Evolutionary conservation across 1,140 invertebrate species (phyloP).

Genomic region (Amphibalanus amphitrite): DNA sequence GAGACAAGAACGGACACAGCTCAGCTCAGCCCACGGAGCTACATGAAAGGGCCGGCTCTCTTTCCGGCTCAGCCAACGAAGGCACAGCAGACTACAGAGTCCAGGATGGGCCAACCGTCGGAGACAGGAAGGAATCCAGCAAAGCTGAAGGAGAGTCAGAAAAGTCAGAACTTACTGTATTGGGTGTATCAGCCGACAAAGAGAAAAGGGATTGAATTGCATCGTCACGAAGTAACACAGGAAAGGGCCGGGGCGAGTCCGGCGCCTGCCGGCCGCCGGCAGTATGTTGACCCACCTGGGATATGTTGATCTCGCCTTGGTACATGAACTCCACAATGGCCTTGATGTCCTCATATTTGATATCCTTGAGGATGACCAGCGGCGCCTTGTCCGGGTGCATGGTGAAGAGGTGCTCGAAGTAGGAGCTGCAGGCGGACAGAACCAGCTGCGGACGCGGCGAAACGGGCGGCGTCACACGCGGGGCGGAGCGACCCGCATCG

Average conservation of each 20-base stretch:
- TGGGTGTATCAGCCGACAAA: too few relatives aligned
- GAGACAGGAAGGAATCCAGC: too few relatives aligned
- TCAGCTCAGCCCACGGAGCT: too few relatives aligned
- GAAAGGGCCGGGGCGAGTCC: slow-evolving; percentile 2
- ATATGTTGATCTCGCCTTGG: slow-evolving; percentile 85
- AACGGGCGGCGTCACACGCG: too few relatives aligned
- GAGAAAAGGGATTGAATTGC: neutral
- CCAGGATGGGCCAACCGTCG: too few relatives aligned
- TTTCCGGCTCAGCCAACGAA: too few relatives aligned
- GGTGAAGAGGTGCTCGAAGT: slow-evolving; percentile 69
- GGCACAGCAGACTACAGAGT: too few relatives aligned
- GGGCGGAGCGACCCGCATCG: too few relatives aligned
- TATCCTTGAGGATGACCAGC: slow-evolving; percentile 66
- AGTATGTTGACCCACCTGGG: slow-evolving; percentile 48
- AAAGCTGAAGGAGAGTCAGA: too few relatives aligned
- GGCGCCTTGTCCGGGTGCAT: slow-evolving; percentile 74
- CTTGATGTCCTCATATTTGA: slow-evolving; percentile 64
- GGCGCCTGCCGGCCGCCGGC: neutral
- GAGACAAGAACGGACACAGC: too few relatives aligned
- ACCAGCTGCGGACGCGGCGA: slow-evolving; percentile 28
- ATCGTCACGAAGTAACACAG: neutral
- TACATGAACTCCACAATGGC: slow-evolving; percentile 87
- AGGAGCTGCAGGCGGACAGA: slow-evolving; percentile 63
- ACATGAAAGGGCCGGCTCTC: too few relatives aligned
- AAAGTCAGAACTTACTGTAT: too few relatives aligned